These are phyloP conservation scores for Eufriesea mexicana DNA, from an alignment of 1,140 invertebrate species.

Conservation along the genomic window DNA sequence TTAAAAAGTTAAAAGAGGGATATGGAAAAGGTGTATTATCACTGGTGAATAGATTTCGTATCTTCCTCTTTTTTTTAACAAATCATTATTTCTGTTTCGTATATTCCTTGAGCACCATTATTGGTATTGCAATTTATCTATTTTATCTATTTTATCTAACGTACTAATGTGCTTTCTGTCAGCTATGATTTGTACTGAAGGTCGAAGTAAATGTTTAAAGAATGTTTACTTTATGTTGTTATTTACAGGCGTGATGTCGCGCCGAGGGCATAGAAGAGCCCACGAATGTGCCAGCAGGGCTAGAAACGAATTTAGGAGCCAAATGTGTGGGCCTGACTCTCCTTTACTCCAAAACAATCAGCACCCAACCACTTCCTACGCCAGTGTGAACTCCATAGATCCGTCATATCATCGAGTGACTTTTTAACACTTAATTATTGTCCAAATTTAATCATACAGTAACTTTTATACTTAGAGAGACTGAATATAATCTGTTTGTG, in stretches of 20 bases:
- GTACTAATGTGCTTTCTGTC: background rate
- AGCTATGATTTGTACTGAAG: background rate
- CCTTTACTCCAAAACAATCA: constrained; percentile 77
- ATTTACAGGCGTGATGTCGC: constrained; percentile 80
- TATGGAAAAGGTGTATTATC: constrained; percentile 28
- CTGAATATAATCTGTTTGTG: constrained; percentile 28
- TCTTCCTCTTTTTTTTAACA: constrained; percentile 1
- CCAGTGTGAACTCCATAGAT: constrained; percentile 75
- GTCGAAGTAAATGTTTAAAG: background rate
- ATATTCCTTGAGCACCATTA: background rate
- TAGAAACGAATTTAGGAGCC: constrained; percentile 57
- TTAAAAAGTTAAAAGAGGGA: constrained; percentile 15
- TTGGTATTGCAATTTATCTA: background rate
- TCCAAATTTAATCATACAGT: constrained; percentile 31
- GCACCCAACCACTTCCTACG: constrained; percentile 80
- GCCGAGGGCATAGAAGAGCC: constrained; percentile 67
- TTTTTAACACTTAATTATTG: constrained; percentile 53
- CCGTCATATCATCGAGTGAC: constrained; percentile 49
- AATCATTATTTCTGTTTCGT: background rate
- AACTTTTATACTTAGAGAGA: constrained; percentile 58
- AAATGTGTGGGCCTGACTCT: constrained; percentile 68
- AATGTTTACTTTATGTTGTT: constrained; percentile 6
- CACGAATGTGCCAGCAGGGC: constrained; percentile 56
- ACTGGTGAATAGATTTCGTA: constrained; percentile 17
- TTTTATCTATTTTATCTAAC: background rate